These are phyloP conservation scores for Cherax destructor DNA, from an alignment of 1,140 invertebrate species.

Conservation along the genomic window DNA sequence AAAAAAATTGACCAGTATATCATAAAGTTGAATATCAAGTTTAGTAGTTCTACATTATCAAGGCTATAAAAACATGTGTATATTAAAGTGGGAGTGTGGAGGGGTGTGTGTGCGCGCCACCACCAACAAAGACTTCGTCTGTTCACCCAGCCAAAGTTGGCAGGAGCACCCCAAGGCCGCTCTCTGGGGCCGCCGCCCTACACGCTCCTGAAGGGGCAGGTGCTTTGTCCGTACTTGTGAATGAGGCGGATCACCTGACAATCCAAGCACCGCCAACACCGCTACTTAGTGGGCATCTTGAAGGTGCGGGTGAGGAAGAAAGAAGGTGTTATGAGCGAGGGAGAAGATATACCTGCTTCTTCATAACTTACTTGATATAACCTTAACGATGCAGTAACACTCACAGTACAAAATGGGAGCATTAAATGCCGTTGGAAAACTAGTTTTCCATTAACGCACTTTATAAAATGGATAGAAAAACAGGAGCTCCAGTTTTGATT, in stretches of 20 bases:
- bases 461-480: too few relatives aligned
- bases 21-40: slow-evolving; percentile 8
- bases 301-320: not conserved
- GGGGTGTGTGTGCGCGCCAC: not conserved
- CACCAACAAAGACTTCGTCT: not conserved
- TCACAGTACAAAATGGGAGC: too few relatives aligned
- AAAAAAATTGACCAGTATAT: not conserved
- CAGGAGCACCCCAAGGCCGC: slow-evolving; percentile 4
- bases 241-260: slow-evolving; percentile 2
- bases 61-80: slow-evolving; percentile 9
- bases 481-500: too few relatives aligned
- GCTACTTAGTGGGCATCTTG: not conserved
- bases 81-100: not conserved
- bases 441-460: too few relatives aligned
- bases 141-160: not conserved
- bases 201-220: slow-evolving; percentile 3
- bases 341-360: too few relatives aligned
- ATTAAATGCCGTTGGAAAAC: too few relatives aligned
- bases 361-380: too few relatives aligned
- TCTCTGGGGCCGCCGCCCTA: slow-evolving; percentile 2
- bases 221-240: slow-evolving; percentile 24
- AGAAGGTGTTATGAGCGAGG: too few relatives aligned
- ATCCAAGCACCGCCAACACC: not conserved
- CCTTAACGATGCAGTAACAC: too few relatives aligned
- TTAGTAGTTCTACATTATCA: not conserved